A percentile compares a stretch with the other conserved stretches of the same genome.
These are phyloP conservation scores for Eleginops maclovinus DNA, from an alignment of 2,113 vertebrate genomes.

Conservation along the genomic window DNA sequence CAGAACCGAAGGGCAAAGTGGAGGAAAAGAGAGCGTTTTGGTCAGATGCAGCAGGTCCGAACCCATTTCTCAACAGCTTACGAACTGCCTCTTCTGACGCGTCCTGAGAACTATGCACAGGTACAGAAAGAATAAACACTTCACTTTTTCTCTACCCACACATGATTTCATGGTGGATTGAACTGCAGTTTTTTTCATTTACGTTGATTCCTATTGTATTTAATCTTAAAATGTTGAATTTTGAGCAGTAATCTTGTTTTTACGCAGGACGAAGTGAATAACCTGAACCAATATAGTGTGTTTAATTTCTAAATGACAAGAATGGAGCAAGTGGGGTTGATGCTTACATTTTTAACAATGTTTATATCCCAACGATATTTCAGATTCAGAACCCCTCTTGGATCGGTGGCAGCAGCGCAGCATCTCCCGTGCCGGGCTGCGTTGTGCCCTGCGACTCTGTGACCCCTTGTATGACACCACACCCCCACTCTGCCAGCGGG, in stretches of 20 bases:
- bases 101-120: conserved; percentile 98
- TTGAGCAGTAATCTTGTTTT: not conserved
- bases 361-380: conserved; percentile 15
- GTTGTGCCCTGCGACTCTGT: conserved; percentile 96
- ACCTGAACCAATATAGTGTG: not conserved
- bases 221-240: not conserved
- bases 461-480: conserved; percentile 96
- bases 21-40: conserved; percentile 97
- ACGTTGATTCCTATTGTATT: not conserved
- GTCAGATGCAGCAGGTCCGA: conserved; percentile 99
- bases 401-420: conserved; percentile 91
- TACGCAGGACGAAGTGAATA: not conserved
- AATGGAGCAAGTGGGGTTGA: not conserved
- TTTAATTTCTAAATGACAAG: not conserved
- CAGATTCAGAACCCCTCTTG: conserved; percentile 99
- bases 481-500: conserved; percentile 90
- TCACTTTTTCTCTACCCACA: not conserved
- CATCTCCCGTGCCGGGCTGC: conserved; percentile 94
- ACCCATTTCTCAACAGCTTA: conserved; percentile 97
- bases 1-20: conserved; percentile 98
- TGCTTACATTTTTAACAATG: not conserved
- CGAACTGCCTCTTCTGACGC: conserved; percentile 94
- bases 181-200: not conserved
- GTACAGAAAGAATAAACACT: conserved; percentile 71
- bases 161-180: not conserved